Conservation (phyloP, 2,888 invertebrate species). For the Micropterix aruncella region DNA sequence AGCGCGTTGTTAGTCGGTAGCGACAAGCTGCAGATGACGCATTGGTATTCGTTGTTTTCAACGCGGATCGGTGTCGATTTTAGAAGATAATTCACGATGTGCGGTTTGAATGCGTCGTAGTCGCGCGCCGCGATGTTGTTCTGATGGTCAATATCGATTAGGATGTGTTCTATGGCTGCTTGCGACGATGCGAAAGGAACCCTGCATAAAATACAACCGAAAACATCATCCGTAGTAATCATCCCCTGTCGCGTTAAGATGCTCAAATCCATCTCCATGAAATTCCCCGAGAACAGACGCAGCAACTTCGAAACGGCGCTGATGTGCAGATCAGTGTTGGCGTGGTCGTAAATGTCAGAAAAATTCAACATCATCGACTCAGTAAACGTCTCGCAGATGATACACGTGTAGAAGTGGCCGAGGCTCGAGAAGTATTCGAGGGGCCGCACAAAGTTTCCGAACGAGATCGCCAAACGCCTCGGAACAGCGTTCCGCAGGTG, state of each 20-base stretch:
- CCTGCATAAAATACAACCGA: slow-evolving; percentile 24
- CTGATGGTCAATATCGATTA: slow-evolving; percentile 25
- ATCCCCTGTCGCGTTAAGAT: slow-evolving; percentile 4
- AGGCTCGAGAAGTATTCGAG: slow-evolving; percentile 33
- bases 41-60: slow-evolving; percentile 23
- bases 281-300: slow-evolving; percentile 10
- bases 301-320: slow-evolving; percentile 25
- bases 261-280: neutral
- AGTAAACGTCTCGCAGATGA: slow-evolving; percentile 21
- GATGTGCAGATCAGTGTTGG: slow-evolving; percentile 25
- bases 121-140: slow-evolving; percentile 20
- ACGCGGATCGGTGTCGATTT: slow-evolving; percentile 27
- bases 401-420: slow-evolving; percentile 30
- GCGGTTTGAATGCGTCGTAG: slow-evolving; percentile 21
- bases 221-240: slow-evolving; percentile 10
- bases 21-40: slow-evolving; percentile 22
- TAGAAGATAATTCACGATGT: slow-evolving; percentile 33
- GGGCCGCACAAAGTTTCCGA: slow-evolving; percentile 29
- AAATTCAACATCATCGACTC: slow-evolving; percentile 28
- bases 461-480: slow-evolving; percentile 24
- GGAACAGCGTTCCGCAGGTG: slow-evolving; percentile 33
- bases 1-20: slow-evolving; percentile 29
- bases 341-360: slow-evolving; percentile 29
- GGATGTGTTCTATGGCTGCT: slow-evolving; percentile 22
- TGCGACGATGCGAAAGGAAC: slow-evolving; percentile 18